Conservation (phyloP, 1,140 invertebrate genomes). For the Mactra quadrangularis region DNA sequence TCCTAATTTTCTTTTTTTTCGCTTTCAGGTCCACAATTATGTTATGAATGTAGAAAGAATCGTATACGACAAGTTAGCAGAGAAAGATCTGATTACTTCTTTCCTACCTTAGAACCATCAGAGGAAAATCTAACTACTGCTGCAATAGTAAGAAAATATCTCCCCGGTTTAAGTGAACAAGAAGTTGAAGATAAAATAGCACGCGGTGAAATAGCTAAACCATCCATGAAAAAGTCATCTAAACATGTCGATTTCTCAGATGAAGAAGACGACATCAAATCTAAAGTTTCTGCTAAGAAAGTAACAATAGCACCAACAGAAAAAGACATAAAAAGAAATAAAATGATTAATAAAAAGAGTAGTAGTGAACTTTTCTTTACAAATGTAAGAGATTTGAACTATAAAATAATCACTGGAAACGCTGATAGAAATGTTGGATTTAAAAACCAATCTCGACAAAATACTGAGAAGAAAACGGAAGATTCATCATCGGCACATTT, state of each 20-base stretch:
- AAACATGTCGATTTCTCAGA: slow-evolving; percentile 15
- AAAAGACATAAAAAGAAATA: slow-evolving; percentile 7
- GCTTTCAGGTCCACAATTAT: slow-evolving; percentile 63
- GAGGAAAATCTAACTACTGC: slow-evolving; percentile 65
- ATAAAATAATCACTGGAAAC: slow-evolving; percentile 64
- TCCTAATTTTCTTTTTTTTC: too few species aligned
- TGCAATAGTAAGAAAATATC: slow-evolving; percentile 60
- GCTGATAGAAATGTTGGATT: slow-evolving; percentile 57
- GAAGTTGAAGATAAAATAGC: slow-evolving; percentile 68
- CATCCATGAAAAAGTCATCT: slow-evolving; percentile 21
- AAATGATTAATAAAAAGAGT: not conserved
- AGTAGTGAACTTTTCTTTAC: slow-evolving; percentile 64
- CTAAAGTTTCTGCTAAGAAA: slow-evolving; percentile 38
- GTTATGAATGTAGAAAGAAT: slow-evolving; percentile 65
- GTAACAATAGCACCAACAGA: slow-evolving; percentile 49
- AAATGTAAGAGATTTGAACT: slow-evolving; percentile 65
- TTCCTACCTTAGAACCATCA: slow-evolving; percentile 62
- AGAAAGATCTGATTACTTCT: slow-evolving; percentile 62
- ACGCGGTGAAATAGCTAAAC: slow-evolving; percentile 61
- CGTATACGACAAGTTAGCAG: slow-evolving; percentile 55
- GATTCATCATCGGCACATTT: slow-evolving; percentile 1
- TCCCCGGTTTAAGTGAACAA: slow-evolving; percentile 60
- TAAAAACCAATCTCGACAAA: not conserved
- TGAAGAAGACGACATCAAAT: slow-evolving; percentile 28
- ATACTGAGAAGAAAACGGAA: slow-evolving; percentile 4